Conservation (phyloP, 1,140 invertebrate species). For the Drosophila novamexicana region DNA sequence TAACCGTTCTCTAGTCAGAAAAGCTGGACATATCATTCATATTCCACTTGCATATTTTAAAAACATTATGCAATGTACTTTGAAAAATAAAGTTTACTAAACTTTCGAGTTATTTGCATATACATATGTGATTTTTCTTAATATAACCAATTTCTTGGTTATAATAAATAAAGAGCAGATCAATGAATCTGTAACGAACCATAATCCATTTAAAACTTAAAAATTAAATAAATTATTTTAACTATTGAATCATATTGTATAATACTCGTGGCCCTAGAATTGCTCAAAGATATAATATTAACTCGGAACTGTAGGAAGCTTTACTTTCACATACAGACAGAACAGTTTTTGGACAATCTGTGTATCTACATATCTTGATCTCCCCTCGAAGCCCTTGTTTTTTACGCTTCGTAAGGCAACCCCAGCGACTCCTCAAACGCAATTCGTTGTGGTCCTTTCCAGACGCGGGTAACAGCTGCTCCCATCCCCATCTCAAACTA, state of each 20-base stretch:
- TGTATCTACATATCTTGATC: slow-evolving; percentile 39
- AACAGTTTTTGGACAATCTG: slow-evolving; percentile 24
- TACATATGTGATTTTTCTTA: no score
- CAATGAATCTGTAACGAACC: no score
- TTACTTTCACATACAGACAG: background rate
- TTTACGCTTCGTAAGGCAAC: slow-evolving; percentile 5
- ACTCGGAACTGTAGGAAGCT: background rate
- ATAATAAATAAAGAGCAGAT: no score
- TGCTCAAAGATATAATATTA: background rate
- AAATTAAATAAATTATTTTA: background rate
- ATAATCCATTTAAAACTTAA: background rate
- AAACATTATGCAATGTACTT: no score
- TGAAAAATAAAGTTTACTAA: no score
- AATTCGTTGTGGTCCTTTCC: slow-evolving; percentile 22
- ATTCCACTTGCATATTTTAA: no score
- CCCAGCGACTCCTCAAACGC: slow-evolving; percentile 8
- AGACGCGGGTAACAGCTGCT: slow-evolving; percentile 38
- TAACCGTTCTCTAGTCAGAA: no score
- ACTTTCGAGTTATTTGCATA: no score
- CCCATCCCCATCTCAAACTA: slow-evolving; percentile 37
- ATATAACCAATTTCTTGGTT: no score
- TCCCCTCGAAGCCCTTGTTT: slow-evolving; percentile 12
- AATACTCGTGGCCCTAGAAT: no score
- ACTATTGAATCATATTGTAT: no score
- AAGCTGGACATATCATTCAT: no score